phyloP scores from a whole-genome alignment of 2,113 vertebrate genomes.

The Capreolus pygargus region DNA sequence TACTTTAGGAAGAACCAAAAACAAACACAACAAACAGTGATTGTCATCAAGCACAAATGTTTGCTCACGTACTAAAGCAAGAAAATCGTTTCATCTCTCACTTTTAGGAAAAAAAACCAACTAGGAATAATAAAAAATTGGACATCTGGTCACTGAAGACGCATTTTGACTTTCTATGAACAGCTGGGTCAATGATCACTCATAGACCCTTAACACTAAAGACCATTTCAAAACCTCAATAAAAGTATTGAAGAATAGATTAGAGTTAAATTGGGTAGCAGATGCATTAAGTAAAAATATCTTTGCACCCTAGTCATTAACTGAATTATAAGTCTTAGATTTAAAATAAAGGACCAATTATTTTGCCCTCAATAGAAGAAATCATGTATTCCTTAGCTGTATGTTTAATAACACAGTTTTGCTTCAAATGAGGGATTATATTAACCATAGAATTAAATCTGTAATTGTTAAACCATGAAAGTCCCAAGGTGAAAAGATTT shows the following conservation, averaged over 20 bases:
- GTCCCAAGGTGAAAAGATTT: neutral
- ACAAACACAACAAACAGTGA: neutral
- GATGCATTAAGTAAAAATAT: neutral
- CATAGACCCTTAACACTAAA: neutral
- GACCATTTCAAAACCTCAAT: neutral
- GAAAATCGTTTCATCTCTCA: neutral
- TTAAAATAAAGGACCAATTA: constrained; percentile 36
- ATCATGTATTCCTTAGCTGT: neutral
- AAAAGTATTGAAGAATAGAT: neutral
- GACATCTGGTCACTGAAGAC: neutral
- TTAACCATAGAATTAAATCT: neutral
- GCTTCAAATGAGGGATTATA: neutral
- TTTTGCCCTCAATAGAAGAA: neutral
- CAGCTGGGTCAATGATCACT: neutral
- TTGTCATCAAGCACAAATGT: neutral
- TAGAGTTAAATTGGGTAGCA: neutral
- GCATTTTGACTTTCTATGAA: neutral
- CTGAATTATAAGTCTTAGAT: neutral
- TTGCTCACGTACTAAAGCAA: neutral
- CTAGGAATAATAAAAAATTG: neutral
- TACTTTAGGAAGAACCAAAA: neutral
- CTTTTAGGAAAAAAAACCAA: neutral
- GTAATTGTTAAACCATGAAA: neutral
- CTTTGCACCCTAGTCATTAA: neutral
- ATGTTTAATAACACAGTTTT: constrained; percentile 3